These are phyloP conservation scores for Channa striata DNA, from an alignment of 2,797 vertebrate species.

Conservation along the genomic window DNA sequence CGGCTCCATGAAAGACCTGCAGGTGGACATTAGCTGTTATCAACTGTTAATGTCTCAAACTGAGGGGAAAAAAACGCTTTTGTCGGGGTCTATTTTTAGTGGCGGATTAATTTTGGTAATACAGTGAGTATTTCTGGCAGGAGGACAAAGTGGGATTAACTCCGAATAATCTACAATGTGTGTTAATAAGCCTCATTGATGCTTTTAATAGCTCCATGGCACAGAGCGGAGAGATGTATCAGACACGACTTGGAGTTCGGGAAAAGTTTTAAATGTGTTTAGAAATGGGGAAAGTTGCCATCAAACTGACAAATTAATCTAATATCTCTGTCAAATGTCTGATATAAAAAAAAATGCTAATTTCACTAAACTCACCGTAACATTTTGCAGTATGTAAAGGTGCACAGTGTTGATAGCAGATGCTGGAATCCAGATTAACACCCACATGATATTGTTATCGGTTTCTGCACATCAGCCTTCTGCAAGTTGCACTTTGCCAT, in stretches of 20 bases:
- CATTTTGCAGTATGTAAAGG: background rate
- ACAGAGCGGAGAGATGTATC: background rate
- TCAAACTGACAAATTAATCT: background rate
- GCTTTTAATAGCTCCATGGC: background rate
- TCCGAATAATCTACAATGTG: background rate
- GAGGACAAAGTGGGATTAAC: background rate
- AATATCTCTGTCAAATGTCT: background rate
- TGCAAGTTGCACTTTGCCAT: background rate
- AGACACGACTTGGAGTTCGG: background rate
- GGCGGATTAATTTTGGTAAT: background rate
- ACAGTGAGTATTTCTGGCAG: background rate
- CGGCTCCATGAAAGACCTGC: too few species aligned
- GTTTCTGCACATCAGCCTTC: background rate
- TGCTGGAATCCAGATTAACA: background rate
- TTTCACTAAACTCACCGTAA: background rate
- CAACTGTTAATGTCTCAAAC: background rate
- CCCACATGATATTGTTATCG: background rate
- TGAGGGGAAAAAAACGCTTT: background rate
- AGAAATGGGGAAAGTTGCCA: background rate
- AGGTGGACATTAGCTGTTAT: background rate
- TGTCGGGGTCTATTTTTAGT: background rate
- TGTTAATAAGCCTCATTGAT: background rate
- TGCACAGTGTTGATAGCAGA: background rate
- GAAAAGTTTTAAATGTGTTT: background rate
- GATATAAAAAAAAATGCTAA: background rate